These are phyloP conservation scores for Prenolepis imparis DNA, from an alignment of 2,888 invertebrate species.

Conservation along the genomic window DNA sequence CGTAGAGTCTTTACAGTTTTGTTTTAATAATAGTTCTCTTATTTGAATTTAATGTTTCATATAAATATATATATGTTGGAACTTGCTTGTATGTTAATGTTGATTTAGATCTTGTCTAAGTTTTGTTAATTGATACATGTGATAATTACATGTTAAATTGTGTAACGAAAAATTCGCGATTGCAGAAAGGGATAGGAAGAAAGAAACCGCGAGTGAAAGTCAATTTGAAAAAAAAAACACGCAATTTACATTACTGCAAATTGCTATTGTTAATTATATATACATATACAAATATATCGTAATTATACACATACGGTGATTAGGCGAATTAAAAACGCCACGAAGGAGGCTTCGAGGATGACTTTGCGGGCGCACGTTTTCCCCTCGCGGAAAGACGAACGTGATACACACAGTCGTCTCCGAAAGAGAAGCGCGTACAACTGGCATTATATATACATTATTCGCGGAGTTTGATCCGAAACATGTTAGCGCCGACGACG, in stretches of 20 bases:
- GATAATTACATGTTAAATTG: constrained; percentile 7
- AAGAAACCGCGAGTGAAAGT: constrained; percentile 15
- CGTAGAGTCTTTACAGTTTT: neutral
- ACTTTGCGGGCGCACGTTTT: constrained; percentile 58
- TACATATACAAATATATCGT: neutral
- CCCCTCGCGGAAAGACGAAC: constrained; percentile 37
- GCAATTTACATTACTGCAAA: constrained; percentile 34
- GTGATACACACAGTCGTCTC: constrained; percentile 66
- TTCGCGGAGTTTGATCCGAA: constrained; percentile 70
- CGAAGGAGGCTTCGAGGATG: constrained; percentile 19
- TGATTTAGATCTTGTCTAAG: neutral
- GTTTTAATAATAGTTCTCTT: neutral
- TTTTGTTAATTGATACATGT: neutral
- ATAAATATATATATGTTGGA: neutral
- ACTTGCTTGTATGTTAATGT: neutral
- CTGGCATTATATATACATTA: constrained; percentile 82
- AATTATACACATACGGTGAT: neutral
- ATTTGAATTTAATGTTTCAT: constrained; percentile 10
- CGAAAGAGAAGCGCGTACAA: constrained; percentile 81
- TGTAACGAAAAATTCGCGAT: neutral
- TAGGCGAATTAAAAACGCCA: constrained; percentile 1
- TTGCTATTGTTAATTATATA: constrained; percentile 45
- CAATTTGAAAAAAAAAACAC: constrained; percentile 24
- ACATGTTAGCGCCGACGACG: neutral
- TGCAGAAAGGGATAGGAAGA: neutral